Base-by-base conservation (phyloP, 2,797 vertebrate species). In the Morelia viridis region DNA sequence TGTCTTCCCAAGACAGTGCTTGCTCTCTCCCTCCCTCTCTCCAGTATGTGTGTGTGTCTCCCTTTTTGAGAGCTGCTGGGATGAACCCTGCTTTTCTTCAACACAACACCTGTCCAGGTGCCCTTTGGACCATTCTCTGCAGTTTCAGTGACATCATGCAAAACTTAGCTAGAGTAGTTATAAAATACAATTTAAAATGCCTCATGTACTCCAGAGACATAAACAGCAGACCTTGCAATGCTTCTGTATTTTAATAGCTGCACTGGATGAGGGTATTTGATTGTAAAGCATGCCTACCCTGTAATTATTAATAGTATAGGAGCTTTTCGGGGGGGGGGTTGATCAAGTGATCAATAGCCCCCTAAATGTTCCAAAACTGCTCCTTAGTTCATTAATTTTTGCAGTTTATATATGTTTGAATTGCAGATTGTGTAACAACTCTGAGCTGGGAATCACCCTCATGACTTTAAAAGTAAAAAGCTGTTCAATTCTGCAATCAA, bases 391-490 rank as follows among this genome's bases (percentile, higher is more conserved):
- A 1, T 88, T 83, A 88, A 76, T 62, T 41, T 90, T 58, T 68
- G n/a, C 17, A 71, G 31, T 13, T 12, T 56, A 24, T 35, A 13
- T 11, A 46, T 0, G 0, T 90, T 87, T 89, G 28, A 65, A 31
- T 61, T 86, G 89, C 2, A 53, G 56, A 88, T 85, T 95, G 26
- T 91, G 0, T 87, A 94, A 19, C 17, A 83, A 86, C 4, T 26
- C 46, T 90, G 56, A 46, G 88, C 7, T 58, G 89, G 22, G 13
- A 88, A 83, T 46, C 62, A 6, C 11, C 28, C 17, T 24, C 2
- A 8, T 7, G 46, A 17, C 57, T 94, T 93, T 88, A 28, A 89
- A 92, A 92, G 26, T 24, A 83, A 56, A 58, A 92, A 65, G 46
- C 9, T 26, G 28, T 92, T 95, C 15, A 11, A 0, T 88, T 94